A percentile compares a stretch with the other conserved stretches of the same genome.
phyloP scores from a whole-genome alignment of 2,113 vertebrate species.

The Panthera tigris region DNA sequence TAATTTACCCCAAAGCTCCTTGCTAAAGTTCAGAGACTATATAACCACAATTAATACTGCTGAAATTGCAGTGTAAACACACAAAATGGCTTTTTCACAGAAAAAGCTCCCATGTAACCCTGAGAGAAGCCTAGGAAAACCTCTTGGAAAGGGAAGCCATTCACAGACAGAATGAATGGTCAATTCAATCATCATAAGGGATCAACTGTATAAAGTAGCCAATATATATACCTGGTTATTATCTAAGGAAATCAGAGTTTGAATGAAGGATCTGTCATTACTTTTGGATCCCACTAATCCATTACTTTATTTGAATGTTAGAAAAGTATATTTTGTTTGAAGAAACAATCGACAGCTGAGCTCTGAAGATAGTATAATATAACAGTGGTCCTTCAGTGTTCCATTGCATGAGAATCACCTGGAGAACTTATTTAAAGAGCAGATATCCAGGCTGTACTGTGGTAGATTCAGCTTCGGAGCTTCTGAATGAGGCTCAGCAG shows the following conservation, averaged over 20 bases:
- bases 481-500: background rate
- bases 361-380: background rate
- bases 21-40: background rate
- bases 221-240: background rate
- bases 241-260: background rate
- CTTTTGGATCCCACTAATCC: background rate
- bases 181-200: background rate
- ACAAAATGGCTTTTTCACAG: background rate
- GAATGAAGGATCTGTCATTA: background rate
- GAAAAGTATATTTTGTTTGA: background rate
- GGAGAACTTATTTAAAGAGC: background rate
- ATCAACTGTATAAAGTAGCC: background rate
- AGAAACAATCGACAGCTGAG: background rate
- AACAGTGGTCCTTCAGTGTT: background rate
- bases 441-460: background rate
- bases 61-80: background rate
- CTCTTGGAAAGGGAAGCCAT: background rate
- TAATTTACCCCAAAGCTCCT: background rate
- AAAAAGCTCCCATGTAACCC: background rate
- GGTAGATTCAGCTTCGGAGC: background rate
- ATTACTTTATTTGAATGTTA: background rate
- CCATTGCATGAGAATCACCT: background rate
- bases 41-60: background rate
- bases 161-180: background rate
- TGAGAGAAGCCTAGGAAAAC: background rate